Conservation (phyloP, 2,888 invertebrate species). For the Branchinecta sandiegonensis region DNA sequence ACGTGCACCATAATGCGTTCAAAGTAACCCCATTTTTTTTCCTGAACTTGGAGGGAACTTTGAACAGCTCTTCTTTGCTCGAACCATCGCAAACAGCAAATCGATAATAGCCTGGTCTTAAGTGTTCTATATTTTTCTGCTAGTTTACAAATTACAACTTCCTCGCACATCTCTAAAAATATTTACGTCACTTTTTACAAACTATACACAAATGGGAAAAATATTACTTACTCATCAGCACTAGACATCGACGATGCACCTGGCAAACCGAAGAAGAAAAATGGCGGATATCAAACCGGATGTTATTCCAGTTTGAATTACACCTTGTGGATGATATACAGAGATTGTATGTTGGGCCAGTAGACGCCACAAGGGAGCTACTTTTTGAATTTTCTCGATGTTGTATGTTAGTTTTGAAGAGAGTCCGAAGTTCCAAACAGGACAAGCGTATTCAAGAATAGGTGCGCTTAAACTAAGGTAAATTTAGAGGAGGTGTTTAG, state of each 20-base stretch:
- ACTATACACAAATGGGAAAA: slow-evolving; percentile 11
- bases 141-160: slow-evolving; percentile 15
- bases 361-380: slow-evolving; percentile 1
- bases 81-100: too few species aligned
- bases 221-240: neutral
- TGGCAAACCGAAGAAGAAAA: neutral
- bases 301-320: too few species aligned
- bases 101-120: neutral
- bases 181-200: neutral
- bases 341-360: slow-evolving; percentile 1
- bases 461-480: too few species aligned
- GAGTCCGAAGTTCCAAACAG: too few species aligned
- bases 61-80: neutral
- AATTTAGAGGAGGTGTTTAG: too few species aligned
- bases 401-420: too few species aligned
- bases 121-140: neutral
- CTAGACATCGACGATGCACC: neutral
- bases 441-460: too few species aligned
- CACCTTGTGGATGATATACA: too few species aligned
- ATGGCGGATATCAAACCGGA: too few species aligned
- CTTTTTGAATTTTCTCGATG: neutral
- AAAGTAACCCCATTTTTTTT: neutral
- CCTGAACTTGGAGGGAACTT: neutral
- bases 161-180: slow-evolving; percentile 9
- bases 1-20: neutral